phyloP scores from a whole-genome alignment of 2,113 vertebrate species.

The Pelecanus crispus region DNA sequence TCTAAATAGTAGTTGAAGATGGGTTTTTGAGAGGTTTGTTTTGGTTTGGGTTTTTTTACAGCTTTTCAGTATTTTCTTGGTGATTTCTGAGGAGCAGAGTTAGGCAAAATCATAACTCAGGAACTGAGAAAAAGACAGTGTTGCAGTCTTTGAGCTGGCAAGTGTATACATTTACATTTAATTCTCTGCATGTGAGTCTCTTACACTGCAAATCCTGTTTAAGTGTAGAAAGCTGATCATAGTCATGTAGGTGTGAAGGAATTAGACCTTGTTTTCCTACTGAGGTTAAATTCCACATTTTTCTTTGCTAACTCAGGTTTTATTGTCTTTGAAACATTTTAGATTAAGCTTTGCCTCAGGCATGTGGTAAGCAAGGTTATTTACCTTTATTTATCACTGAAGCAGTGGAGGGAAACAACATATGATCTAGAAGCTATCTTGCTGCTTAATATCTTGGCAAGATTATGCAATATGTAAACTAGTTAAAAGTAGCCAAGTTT shows the following conservation, averaged over 20 bases:
- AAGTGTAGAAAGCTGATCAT: neutral
- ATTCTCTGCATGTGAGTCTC: neutral
- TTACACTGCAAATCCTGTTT: neutral
- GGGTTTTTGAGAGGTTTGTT: neutral
- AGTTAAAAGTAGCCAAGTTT: neutral
- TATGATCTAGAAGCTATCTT: neutral
- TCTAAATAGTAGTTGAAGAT: neutral
- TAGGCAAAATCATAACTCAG: neutral
- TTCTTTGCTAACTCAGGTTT: neutral
- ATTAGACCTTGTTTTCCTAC: neutral
- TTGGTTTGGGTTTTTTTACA: neutral
- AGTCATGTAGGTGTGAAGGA: neutral
- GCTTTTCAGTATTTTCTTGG: neutral
- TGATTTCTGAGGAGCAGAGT: neutral
- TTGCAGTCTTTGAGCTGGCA: neutral
- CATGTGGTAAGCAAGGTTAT: neutral
- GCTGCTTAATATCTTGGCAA: neutral
- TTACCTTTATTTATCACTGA: conserved; percentile 19
- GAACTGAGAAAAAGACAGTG: neutral
- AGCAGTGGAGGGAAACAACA: neutral
- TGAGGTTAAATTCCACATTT: neutral
- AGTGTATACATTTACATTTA: neutral
- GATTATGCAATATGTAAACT: neutral
- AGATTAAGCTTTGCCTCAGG: neutral
- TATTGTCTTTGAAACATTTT: conserved; percentile 1